Evolutionary conservation across 2,797 vertebrate genomes (phyloP), one percentile per base, ranked within the genome.

Genomic region (Lepus townsendii): DNA sequence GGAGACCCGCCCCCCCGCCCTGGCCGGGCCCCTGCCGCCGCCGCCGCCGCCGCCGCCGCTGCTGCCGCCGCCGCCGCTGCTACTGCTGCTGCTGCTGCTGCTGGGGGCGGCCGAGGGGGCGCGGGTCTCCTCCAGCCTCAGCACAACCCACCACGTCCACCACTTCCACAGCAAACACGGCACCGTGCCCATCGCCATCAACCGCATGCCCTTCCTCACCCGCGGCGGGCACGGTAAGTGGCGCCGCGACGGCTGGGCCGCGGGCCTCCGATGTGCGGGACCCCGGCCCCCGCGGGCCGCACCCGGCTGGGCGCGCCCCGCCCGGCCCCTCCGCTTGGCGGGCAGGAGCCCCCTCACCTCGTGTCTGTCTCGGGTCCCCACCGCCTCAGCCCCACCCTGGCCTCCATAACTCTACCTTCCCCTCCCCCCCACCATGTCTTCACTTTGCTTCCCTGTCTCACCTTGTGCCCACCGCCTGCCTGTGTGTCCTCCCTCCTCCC

Each of bases 121-220:
- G 95, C 99, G 99, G 73, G 99, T 99, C 97, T 99, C 99, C 94
- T 99, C 99, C 96, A 99, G 99, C 97, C 99, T 99, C 97, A 99
- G 99, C 96, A 99, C 99, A 97, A 99, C 99, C 26, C 99, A 99
- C 98, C 99, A 99, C 96, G 99, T 99, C 97, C 99, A 99, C 98
- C 99, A 99, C 98, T 99, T 99, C 98, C 99, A 99, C 98, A 99
- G 99, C 98, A 99, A 99, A 97, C 99, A 99, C 96, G 99, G 99
- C 97, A 99, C 99, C 0, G 99, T 99, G 97, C 99, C 99, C 79
- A 99, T 99, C 96, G 99, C 99, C 97, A 99, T 99, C 98, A 99
- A 99, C 99, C 98, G 99, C 98, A 99, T 99, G 98, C 99, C 99
- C 97, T 99, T 99, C 98, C 99, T 99, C 97, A 99, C 99, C 92